Evolutionary conservation across 2,113 vertebrate genomes (phyloP), one percentile per base, ranked within the genome.

Genomic region (Pseudorectes ferrugineus): DNA sequence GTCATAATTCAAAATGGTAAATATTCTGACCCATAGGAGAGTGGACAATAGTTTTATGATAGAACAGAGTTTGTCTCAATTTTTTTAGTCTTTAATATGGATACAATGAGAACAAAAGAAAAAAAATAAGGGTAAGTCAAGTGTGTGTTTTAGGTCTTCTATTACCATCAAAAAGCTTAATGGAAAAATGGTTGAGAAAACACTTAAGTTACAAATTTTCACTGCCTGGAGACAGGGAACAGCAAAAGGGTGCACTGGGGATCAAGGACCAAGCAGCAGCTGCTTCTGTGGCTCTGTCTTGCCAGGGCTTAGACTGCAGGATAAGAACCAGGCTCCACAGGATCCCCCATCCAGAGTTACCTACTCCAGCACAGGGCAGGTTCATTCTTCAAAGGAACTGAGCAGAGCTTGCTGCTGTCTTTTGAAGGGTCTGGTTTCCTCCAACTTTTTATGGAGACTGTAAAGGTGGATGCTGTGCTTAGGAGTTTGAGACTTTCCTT

Each of bases 61-160:
- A 84, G 16, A 85, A 42, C 5, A 49, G 35, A 31, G 9, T 24
- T 84, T 92, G 19, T 49, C 17, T 43, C 19, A 9, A 3, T 5
- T 63, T 57, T 83, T 78, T 33, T 40, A 46, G n/a, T 51, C 31
- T 59, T 61, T 68, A 61, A 42, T 83, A 62, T 52, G 9, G 14
- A 70, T 49, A 4, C 9, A 52, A 11, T 22, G 25, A 70, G 3
- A 40, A 11, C 10, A 25, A 35, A 5, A 45, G 2, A 33, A 11
- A 17, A 23, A 7, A 80, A 40, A 54, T 19, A 31, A 12, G 0
- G 5, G 6, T 10, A 48, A 67, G 5, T 24, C 21, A 62, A 46
- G 5, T 2, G 0, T 9, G 1, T 18, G 4, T 48, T 85, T 71
- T 38, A 63, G 9, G 3, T 88, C 4, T 75, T 5, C 35, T 4